Evolutionary conservation across 2,888 invertebrate species (phyloP), one percentile per base, ranked within the genome.

Genomic region (Priocnemis perturbator): DNA sequence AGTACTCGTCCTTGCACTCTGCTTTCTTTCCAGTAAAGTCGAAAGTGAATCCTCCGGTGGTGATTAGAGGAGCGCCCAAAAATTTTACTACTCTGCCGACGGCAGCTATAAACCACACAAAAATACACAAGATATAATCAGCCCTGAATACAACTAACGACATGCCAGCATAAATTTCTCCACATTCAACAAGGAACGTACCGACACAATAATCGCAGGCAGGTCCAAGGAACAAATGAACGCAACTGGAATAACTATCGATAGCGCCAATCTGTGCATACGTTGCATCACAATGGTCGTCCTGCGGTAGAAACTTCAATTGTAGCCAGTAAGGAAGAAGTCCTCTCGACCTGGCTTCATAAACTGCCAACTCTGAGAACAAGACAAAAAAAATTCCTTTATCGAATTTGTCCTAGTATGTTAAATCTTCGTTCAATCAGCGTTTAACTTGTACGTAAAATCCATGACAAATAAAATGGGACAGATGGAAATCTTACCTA

Each of bases 131-230:
- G 7, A 1, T 37, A 37, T 11, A 11, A 11, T 9, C 26, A 26
- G 37, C 37, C 26, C 2, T 26, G 26, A 26, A 26, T 5, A 26
- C 26, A 26, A 26, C 5, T 26, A 26, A 2, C 3, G 2, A 26
- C 26, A 5, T 26, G 26, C 5, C 5, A 26, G 5, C 50, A 20
- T 17, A 0, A 2, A 15, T 50, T 4, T 17, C 47, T 50, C n/a
- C n/a, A 47, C 47, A 19, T 5, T 37, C 7, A 11, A 37, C 14
- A 11, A 37, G 1, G 7, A 21, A 91, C 93, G 92, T 89, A 96
- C 96, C 96, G 62, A 96, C 88, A 30, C 94, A 93, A 87, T 94
- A 95, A 83, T 96, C 96, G 81, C 96, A 96, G 0, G 94, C 92
- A 0, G 96, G 95, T 11, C 96, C 96, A 79, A 96, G 93, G 82